A percentile compares a stretch with the other conserved stretches of the same genome.
These are phyloP conservation scores for Volucella zonaria DNA, from an alignment of 2,888 invertebrate genomes.

Conservation along the genomic window DNA sequence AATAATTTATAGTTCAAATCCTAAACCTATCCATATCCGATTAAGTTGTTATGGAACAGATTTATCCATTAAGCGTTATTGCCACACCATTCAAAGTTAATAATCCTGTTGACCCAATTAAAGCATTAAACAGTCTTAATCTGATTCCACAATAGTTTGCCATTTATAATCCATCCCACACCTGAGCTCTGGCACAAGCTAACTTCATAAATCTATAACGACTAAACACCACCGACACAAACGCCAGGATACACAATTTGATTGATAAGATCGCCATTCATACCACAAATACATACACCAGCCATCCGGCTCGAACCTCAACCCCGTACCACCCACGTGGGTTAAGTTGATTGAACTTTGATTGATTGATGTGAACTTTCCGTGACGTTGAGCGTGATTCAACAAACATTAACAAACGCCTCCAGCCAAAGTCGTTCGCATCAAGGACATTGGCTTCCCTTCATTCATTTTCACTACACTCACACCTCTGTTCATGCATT, in stretches of 20 bases:
- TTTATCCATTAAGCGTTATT: too few species aligned
- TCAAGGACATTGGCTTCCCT: conserved; percentile 4
- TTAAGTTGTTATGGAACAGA: too few species aligned
- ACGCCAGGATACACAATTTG: conserved; percentile 40
- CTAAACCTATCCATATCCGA: too few species aligned
- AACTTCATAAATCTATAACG: conserved; percentile 48
- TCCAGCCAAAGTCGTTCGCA: not conserved
- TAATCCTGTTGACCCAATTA: not conserved
- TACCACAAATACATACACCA: conserved; percentile 12
- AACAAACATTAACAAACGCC: conserved; percentile 16
- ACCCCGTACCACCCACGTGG: not conserved
- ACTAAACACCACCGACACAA: conserved; percentile 1
- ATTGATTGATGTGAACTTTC: conserved; percentile 63
- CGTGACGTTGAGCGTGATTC: conserved; percentile 21
- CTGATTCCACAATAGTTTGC: conserved; percentile 8
- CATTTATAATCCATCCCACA: not conserved
- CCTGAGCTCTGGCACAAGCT: not conserved
- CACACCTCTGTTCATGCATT: not conserved
- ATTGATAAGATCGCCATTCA: conserved; percentile 55
- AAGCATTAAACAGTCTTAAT: not conserved
- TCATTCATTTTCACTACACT: conserved; percentile 14
- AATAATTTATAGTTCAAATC: too few species aligned
- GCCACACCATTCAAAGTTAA: too few species aligned
- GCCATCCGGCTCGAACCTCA: not conserved
- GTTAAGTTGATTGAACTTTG: conserved; percentile 62